These are phyloP conservation scores for Catalaphyllia jardinei DNA, from an alignment of 64 coral and sea anemone species.

Conservation along the genomic window DNA sequence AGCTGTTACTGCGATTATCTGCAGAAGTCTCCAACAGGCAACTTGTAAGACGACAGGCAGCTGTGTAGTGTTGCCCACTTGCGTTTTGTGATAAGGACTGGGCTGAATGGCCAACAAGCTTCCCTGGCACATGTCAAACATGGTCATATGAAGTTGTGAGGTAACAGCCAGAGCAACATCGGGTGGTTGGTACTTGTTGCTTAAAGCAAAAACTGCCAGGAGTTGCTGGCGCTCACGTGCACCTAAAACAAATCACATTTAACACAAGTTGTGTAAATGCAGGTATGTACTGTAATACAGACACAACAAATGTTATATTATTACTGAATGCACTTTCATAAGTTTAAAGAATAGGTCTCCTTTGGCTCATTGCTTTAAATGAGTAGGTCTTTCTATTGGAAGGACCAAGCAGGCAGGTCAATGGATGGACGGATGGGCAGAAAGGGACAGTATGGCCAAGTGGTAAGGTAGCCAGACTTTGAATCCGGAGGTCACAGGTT, in stretches of 20 bases:
- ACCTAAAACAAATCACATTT: slow-evolving; percentile 38
- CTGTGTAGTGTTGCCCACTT: slow-evolving; percentile 39
- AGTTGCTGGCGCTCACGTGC: slow-evolving; percentile 78
- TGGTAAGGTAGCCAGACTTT: too few species aligned
- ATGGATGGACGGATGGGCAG: too few species aligned
- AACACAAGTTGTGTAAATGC: background rate
- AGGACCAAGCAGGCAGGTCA: too few species aligned
- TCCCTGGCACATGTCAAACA: slow-evolving; percentile 71
- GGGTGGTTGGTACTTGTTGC: slow-evolving; percentile 78
- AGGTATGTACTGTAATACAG: background rate
- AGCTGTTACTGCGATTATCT: slow-evolving; percentile 77
- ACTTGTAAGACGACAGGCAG: slow-evolving; percentile 74
- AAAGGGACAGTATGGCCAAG: too few species aligned
- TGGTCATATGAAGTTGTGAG: slow-evolving; percentile 53
- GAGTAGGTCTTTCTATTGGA: too few species aligned
- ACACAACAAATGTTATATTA: too few species aligned
- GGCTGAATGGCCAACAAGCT: slow-evolving; percentile 79
- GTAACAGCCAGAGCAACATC: slow-evolving; percentile 77
- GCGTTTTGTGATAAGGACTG: slow-evolving; percentile 55
- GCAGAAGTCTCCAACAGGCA: slow-evolving; percentile 77
- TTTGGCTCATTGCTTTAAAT: too few species aligned
- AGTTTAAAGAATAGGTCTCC: too few species aligned
- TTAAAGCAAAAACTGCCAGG: slow-evolving; percentile 78
- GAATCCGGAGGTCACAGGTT: too few species aligned
- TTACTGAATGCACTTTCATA: too few species aligned